These are phyloP conservation scores for Rhinogobio ventralis DNA, from an alignment of 2,797 vertebrate genomes.

Conservation along the genomic window DNA sequence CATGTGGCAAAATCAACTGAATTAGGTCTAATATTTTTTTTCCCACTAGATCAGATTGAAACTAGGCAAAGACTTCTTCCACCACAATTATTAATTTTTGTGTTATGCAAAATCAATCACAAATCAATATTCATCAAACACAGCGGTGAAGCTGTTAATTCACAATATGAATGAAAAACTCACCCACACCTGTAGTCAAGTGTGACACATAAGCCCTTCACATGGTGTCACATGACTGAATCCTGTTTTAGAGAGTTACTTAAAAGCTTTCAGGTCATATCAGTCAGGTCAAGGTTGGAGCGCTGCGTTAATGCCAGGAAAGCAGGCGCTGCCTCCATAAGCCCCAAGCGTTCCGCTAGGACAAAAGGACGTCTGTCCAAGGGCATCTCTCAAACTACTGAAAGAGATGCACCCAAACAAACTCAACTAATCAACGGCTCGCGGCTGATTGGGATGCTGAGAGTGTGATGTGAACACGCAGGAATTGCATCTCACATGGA, in stretches of 20 bases:
- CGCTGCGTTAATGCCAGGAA: constrained; percentile 69
- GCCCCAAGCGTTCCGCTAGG: constrained; percentile 51
- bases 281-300: constrained; percentile 79
- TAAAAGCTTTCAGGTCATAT: constrained; percentile 77
- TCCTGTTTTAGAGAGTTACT: constrained; percentile 79
- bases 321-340: constrained; percentile 46
- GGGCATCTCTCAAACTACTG: constrained; percentile 37
- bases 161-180: constrained; percentile 54
- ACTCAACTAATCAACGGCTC: constrained; percentile 10
- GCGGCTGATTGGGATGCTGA: constrained; percentile 51
- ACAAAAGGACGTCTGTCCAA: constrained; percentile 48
- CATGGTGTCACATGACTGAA: constrained; percentile 75
- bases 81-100: background rate
- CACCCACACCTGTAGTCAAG: constrained; percentile 51
- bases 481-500: constrained; percentile 1
- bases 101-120: constrained; percentile 9
- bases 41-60: background rate
- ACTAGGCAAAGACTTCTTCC: background rate
- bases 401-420: constrained; percentile 14
- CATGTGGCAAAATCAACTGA: background rate
- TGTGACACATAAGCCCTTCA: constrained; percentile 44
- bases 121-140: constrained; percentile 29
- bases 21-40: background rate
- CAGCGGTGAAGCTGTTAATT: constrained; percentile 28
- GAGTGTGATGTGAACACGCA: constrained; percentile 24